Evolutionary conservation across 1,140 invertebrate species (phyloP), one percentile per base, ranked within the genome.

Genomic region (Eciton burchellii): DNA sequence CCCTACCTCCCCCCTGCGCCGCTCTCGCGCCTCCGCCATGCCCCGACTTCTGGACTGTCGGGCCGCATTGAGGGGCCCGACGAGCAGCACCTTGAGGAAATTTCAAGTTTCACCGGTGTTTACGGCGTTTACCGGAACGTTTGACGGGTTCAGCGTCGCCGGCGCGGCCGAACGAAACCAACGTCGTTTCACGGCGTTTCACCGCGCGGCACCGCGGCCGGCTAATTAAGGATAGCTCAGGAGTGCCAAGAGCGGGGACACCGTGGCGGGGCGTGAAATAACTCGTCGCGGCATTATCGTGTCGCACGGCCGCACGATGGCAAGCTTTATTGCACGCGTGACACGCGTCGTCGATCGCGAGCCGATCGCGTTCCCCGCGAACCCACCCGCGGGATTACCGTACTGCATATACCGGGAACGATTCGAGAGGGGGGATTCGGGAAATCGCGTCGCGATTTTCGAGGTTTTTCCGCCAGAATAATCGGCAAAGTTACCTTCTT

Each of bases 41-140:
- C 57, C 56, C 24, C 84, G 41, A 65, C 70, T 86, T 84, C 71
- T 73, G 66, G 41, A 83, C 77, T 65, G 52, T 60, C 29, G 35
- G 56, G 52, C 43, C 71, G 54, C 60, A n/a, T n/a, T n/a, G n/a
- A n/a, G n/a, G n/a, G n/a, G n/a, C n/a, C n/a, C n/a, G n/a, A n/a
- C 9, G 24, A 45, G n/a, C 11, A 62, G 29, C 24, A 43, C 5
- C 77, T 56, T 73, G 35, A 76, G 77, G 63, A 82, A 76, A 86
- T 85, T 82, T 86, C 56, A 56, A 56, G 29, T 81, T 72, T 71
- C 29, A 47, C 12, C 54, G 19, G 16, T 16, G 16, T 57, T 74
- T 74, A 63, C 43, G 49, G 60, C 60, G 41, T 57, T 57, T 8
- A 54, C 56, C 49, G 49, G 47, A 71, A 47, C 70, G 24, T 43